phyloP scores from a whole-genome alignment of 2,888 invertebrate genomes.

The Cyclophora albipunctata region DNA sequence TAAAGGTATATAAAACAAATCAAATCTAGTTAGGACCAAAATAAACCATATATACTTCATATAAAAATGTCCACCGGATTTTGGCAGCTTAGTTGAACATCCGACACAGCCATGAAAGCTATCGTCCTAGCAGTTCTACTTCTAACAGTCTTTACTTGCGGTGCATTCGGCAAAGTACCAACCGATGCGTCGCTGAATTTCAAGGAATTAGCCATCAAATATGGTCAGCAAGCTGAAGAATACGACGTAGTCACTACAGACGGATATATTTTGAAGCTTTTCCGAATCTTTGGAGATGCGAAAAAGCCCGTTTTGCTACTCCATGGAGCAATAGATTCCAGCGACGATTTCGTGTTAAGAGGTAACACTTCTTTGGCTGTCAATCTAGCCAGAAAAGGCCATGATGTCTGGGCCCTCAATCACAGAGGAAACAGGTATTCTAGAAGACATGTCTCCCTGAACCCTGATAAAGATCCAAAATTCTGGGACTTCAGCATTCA shows the following conservation, averaged over 20 bases:
- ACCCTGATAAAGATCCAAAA: conserved; percentile 37
- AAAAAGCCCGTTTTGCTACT: conserved; percentile 28
- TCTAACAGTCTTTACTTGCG: too few relatives aligned
- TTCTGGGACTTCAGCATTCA: conserved; percentile 78
- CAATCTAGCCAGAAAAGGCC: conserved; percentile 58
- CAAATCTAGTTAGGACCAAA: too few relatives aligned
- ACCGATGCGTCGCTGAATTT: conserved; percentile 32
- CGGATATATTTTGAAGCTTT: conserved; percentile 37
- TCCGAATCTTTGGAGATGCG: conserved; percentile 27
- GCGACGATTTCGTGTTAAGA: conserved; percentile 34
- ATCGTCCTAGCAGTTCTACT: too few relatives aligned
- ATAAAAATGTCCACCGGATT: too few relatives aligned
- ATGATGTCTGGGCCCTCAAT: conserved; percentile 57
- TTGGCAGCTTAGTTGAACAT: too few relatives aligned
- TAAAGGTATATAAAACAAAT: too few relatives aligned
- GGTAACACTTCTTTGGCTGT: conserved; percentile 33
- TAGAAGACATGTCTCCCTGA: conserved; percentile 57
- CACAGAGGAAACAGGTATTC: conserved; percentile 78
- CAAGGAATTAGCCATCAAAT: conserved; percentile 29
- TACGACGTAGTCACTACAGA: conserved; percentile 30
- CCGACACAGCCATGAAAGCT: too few relatives aligned
- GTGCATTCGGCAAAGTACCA: conserved; percentile 4
- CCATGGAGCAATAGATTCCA: conserved; percentile 34
- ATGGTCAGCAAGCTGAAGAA: conserved; percentile 28
- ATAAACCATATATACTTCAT: too few relatives aligned